phyloP scores from a whole-genome alignment of 2,888 invertebrate species.

The Trichogramma evanescens region DNA sequence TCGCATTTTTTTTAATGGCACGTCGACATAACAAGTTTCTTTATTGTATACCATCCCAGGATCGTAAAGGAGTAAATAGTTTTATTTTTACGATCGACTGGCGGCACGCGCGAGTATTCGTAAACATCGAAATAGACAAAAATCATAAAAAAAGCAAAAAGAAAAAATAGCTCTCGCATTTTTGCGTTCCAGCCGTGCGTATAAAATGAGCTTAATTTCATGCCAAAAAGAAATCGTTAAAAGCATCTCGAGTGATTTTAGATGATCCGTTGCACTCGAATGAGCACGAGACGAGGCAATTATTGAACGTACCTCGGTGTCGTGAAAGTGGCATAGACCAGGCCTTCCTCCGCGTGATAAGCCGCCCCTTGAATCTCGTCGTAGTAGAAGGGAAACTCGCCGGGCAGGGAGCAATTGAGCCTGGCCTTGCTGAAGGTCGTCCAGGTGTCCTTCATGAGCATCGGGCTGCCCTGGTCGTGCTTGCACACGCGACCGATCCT shows the following conservation, averaged over 20 bases:
- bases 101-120: too few species aligned
- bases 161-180: too few species aligned
- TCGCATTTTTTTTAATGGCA: too few species aligned
- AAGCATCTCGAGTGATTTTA: not conserved
- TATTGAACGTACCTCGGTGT: constrained; percentile 60
- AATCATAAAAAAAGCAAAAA: too few species aligned
- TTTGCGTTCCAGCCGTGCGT: too few species aligned
- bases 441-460: constrained; percentile 77
- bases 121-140: too few species aligned
- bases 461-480: constrained; percentile 72
- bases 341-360: constrained; percentile 67
- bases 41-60: too few species aligned
- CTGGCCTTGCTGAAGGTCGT: constrained; percentile 85
- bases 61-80: too few species aligned
- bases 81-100: too few species aligned
- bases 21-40: too few species aligned
- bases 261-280: not conserved
- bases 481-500: constrained; percentile 88
- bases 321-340: constrained; percentile 78
- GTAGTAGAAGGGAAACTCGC: constrained; percentile 81
- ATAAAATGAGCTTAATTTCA: not conserved
- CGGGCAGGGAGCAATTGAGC: constrained; percentile 74
- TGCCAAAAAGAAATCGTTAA: not conserved
- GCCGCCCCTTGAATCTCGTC: constrained; percentile 81
- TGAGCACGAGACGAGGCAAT: too few species aligned